These are phyloP conservation scores for Alethe castanea DNA, from an alignment of 2,113 vertebrate genomes.

Conservation along the genomic window DNA sequence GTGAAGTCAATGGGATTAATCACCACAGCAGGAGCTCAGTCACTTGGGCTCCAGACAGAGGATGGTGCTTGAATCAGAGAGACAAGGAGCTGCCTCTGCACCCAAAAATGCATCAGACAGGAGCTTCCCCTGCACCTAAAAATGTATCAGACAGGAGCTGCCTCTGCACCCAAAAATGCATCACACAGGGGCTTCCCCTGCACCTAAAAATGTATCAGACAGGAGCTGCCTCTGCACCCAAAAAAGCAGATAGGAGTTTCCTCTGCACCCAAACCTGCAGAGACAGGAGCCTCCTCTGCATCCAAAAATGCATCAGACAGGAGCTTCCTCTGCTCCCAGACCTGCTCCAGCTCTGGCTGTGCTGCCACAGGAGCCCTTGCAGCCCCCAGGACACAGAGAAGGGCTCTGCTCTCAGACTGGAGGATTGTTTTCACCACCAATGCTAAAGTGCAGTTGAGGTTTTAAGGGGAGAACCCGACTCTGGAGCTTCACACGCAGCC, in stretches of 20 bases:
- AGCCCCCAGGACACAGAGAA: not conserved
- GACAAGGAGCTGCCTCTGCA: not conserved
- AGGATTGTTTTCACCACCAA: not conserved
- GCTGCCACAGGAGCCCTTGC: not conserved
- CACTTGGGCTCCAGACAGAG: not conserved
- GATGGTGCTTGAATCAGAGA: not conserved
- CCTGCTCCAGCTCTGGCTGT: accelerated
- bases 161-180: not conserved
- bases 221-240: not conserved
- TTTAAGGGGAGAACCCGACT: not conserved
- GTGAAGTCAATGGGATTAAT: constrained; percentile 35
- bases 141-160: not conserved
- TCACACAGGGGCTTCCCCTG: not conserved
- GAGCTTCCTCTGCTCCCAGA: not conserved
- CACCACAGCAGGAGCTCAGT: not conserved
- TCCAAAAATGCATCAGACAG: not conserved
- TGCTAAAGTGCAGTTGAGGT: not conserved
- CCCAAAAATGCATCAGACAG: not conserved
- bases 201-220: not conserved
- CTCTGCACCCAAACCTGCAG: too few relatives aligned
- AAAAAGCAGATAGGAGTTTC: not conserved
- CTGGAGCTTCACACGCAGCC: not conserved
- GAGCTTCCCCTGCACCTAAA: not conserved
- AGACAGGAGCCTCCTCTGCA: not conserved
- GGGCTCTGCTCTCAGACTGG: not conserved